Conservation (phyloP, 30 jellyfish, hydroid and myxozoan species). For the Phacellophora camtschatica region DNA sequence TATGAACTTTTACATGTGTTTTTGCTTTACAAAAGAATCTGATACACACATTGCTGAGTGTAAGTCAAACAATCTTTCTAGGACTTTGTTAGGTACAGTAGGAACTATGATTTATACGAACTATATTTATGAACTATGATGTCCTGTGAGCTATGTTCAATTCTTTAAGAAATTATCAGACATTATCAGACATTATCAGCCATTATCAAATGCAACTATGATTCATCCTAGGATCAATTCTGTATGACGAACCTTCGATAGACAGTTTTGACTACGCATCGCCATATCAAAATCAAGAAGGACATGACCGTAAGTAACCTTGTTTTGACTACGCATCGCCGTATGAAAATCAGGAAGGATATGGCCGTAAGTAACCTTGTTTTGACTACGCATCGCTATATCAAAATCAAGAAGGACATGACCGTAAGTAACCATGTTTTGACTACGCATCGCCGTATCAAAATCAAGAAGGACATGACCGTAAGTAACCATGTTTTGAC, state of each 20-base stretch:
- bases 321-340: neutral
- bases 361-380: neutral
- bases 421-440: constrained; percentile 54
- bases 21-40: too few species aligned
- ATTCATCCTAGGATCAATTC: constrained; percentile 67
- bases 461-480: constrained; percentile 44
- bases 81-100: too few species aligned
- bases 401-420: constrained; percentile 44
- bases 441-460: constrained; percentile 42
- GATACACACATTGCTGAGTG: too few species aligned
- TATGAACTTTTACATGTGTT: too few species aligned
- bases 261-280: constrained; percentile 45
- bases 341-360: neutral
- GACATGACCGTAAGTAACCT: constrained; percentile 40
- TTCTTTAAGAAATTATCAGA: too few species aligned
- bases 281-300: constrained; percentile 37
- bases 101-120: too few species aligned
- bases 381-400: constrained; percentile 42
- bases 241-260: constrained; percentile 36
- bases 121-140: too few species aligned
- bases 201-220: too few species aligned
- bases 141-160: too few species aligned
- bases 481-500: too few species aligned
- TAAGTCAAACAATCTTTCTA: too few species aligned
- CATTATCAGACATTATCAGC: too few species aligned